Evolutionary conservation across 2,888 invertebrate genomes (phyloP).

Genomic region (Lomographa bimaculata): DNA sequence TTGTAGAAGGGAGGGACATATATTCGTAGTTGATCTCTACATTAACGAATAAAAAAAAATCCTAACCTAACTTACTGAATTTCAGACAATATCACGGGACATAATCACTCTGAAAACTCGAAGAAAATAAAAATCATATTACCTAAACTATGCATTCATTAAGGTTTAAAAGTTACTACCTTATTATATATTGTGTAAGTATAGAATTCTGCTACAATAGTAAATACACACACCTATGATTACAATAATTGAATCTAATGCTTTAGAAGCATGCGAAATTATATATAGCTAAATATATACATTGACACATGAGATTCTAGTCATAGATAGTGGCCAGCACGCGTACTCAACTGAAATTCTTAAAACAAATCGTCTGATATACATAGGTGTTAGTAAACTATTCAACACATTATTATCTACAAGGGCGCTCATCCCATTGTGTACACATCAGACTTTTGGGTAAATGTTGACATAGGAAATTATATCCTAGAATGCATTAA

Average conservation of each 20-base stretch:
- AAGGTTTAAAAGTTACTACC: no score
- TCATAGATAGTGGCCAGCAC: slow-evolving; percentile 15
- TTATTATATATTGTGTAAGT: no score
- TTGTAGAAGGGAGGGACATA: no score
- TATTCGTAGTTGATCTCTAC: no score
- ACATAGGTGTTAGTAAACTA: slow-evolving; percentile 31
- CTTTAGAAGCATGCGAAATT: slow-evolving; percentile 44
- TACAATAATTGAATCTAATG: slow-evolving; percentile 36
- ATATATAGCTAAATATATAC: slow-evolving; percentile 25
- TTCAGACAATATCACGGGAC: no score
- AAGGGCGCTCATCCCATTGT: slow-evolving; percentile 41
- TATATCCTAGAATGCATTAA: slow-evolving; percentile 30
- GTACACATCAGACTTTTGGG: slow-evolving; percentile 55
- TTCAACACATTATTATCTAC: slow-evolving; percentile 44
- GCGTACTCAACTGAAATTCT: background rate
- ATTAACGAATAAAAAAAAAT: no score
- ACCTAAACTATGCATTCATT: no score
- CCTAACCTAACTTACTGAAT: no score
- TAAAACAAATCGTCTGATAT: no score
- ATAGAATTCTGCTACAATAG: slow-evolving; percentile 8
- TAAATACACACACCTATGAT: slow-evolving; percentile 6
- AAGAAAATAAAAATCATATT: no score
- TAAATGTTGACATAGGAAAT: slow-evolving; percentile 40
- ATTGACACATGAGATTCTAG: slow-evolving; percentile 33
- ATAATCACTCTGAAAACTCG: no score